Conservation (phyloP, 1,140 invertebrate genomes). For the Drosophila hydei region DNA sequence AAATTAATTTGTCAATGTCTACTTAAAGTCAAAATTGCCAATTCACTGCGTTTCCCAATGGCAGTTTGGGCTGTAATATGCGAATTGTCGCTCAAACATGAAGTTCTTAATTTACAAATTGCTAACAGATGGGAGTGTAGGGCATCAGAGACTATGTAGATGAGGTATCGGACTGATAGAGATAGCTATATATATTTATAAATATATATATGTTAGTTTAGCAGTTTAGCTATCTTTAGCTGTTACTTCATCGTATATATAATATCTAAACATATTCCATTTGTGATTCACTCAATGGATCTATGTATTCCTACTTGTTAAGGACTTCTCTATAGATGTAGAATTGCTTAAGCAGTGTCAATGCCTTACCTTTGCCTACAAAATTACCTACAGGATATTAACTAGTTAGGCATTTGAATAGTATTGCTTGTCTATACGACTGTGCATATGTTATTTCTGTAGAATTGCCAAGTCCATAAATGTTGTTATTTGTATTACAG, state of each 20-base stretch:
- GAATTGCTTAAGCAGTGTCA: no score
- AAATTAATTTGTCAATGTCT: constrained; percentile 82
- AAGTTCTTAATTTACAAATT: background rate
- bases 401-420: background rate
- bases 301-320: no score
- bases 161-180: no score
- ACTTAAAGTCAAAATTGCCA: constrained; percentile 73
- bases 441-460: constrained; percentile 4
- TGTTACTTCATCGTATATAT: no score
- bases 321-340: no score
- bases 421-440: background rate
- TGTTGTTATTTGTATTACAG: constrained; percentile 35
- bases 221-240: no score
- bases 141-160: no score
- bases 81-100: background rate
- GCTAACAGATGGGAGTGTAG: no score
- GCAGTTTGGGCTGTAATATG: background rate
- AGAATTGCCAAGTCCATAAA: constrained; percentile 14
- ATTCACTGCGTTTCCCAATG: constrained; percentile 37
- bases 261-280: background rate
- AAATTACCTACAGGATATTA: background rate
- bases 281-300: no score
- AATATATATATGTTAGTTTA: no score
- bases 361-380: no score
- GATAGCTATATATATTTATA: no score